phyloP scores from a whole-genome alignment of 2,797 vertebrate species.

The Poeciliopsis gracilis region DNA sequence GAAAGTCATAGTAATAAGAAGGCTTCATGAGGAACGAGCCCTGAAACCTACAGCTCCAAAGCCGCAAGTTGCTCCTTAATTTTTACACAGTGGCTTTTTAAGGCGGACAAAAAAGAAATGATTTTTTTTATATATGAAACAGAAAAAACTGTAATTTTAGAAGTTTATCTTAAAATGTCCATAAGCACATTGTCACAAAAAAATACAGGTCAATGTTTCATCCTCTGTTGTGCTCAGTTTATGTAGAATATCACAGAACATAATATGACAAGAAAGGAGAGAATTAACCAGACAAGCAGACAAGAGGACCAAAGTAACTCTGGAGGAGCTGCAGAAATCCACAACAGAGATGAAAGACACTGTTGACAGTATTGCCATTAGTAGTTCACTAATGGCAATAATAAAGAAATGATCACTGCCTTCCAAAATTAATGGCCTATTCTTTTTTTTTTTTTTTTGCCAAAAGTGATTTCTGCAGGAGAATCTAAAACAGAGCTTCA shows the following conservation, averaged over 20 bases:
- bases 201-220: not conserved
- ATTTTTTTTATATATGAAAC: not conserved
- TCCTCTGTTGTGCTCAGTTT: not conserved
- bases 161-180: not conserved
- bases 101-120: not conserved
- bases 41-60: not conserved
- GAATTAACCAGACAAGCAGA: too few relatives aligned
- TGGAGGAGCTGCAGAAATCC: too few relatives aligned
- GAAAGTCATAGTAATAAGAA: slow-evolving; percentile 12
- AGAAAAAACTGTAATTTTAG: not conserved
- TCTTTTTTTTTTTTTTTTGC: too few relatives aligned
- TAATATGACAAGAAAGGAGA: too few relatives aligned
- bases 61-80: not conserved
- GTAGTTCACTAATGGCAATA: too few relatives aligned
- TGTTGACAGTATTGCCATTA: too few relatives aligned
- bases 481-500: too few relatives aligned
- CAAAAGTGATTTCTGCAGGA: too few relatives aligned
- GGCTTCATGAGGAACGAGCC: not conserved
- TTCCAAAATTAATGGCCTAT: too few relatives aligned
- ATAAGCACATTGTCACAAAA: not conserved
- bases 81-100: not conserved
- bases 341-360: too few relatives aligned
- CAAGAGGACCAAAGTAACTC: too few relatives aligned
- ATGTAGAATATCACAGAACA: not conserved
- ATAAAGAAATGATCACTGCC: too few relatives aligned